Conservation (phyloP, 2,797 vertebrate genomes). For the Bovichtus diacanthus region DNA sequence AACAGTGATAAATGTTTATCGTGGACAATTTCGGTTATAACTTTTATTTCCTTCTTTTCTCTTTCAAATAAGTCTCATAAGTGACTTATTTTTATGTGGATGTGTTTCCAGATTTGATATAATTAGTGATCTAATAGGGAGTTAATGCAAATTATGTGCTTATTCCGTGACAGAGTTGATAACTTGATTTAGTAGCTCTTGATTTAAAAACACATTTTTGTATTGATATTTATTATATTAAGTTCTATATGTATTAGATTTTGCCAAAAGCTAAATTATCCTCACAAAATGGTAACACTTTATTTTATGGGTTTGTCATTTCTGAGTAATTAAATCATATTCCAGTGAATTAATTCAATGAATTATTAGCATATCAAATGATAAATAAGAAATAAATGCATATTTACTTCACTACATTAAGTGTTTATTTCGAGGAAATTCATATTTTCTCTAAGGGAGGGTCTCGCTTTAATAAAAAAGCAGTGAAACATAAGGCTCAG, state of each 20-base stretch:
- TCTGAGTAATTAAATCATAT: neutral
- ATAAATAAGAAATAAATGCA: no score
- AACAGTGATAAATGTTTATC: neutral
- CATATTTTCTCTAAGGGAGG: no score
- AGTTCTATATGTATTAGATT: neutral
- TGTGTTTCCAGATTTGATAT: neutral
- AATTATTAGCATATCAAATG: neutral
- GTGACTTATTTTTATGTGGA: neutral
- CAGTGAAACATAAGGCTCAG: neutral
- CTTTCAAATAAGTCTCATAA: neutral
- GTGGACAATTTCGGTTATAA: neutral
- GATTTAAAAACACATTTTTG: neutral
- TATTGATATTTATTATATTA: no score
- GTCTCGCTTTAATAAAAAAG: neutral
- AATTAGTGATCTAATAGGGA: constrained; percentile 8
- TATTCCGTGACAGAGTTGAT: neutral
- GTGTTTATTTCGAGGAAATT: no score
- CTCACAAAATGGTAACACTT: neutral
- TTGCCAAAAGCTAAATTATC: neutral
- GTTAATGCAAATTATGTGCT: constrained; percentile 7
- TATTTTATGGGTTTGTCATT: neutral
- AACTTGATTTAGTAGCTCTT: neutral
- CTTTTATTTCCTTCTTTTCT: neutral
- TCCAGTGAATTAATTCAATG: neutral
- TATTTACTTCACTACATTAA: no score